Percentiles rank a stretch among this genome's conserved stretches.
These are phyloP conservation scores for Theocolax elegans DNA, from an alignment of 1,140 invertebrate genomes.

Conservation along the genomic window DNA sequence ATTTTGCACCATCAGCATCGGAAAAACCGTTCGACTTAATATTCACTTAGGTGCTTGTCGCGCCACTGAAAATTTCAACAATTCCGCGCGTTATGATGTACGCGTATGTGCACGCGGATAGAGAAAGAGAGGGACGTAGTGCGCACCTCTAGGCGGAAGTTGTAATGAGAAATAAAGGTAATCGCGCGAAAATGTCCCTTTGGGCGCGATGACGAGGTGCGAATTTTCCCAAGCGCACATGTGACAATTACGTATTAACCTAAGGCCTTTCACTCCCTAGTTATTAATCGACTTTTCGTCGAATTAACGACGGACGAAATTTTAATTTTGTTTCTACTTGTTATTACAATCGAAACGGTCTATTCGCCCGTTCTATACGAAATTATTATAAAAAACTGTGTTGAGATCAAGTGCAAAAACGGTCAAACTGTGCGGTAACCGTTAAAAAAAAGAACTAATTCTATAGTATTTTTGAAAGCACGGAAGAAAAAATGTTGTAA, in stretches of 20 bases:
- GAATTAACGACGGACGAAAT: no score
- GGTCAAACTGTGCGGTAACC: no score
- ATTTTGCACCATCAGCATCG: neutral
- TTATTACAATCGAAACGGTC: no score
- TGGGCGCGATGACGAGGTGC: constrained; percentile 1
- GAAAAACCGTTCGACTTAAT: neutral
- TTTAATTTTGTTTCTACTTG: no score
- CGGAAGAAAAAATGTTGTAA: no score
- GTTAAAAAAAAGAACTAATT: no score
- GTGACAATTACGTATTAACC: neutral
- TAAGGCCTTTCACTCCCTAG: no score
- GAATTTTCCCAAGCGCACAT: neutral
- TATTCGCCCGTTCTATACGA: no score
- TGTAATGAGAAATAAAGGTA: neutral
- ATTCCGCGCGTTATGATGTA: neutral
- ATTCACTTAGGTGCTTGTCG: neutral
- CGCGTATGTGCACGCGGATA: neutral
- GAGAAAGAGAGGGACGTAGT: neutral
- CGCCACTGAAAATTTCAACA: neutral
- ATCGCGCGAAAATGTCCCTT: constrained; percentile 28
- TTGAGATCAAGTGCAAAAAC: no score
- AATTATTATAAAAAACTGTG: no score
- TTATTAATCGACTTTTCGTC: no score
- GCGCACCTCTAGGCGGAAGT: constrained; percentile 1
- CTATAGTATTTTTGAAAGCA: no score